Evolutionary conservation across 2,113 vertebrate species (phyloP).

Genomic region (Dasyurus viverrinus): DNA sequence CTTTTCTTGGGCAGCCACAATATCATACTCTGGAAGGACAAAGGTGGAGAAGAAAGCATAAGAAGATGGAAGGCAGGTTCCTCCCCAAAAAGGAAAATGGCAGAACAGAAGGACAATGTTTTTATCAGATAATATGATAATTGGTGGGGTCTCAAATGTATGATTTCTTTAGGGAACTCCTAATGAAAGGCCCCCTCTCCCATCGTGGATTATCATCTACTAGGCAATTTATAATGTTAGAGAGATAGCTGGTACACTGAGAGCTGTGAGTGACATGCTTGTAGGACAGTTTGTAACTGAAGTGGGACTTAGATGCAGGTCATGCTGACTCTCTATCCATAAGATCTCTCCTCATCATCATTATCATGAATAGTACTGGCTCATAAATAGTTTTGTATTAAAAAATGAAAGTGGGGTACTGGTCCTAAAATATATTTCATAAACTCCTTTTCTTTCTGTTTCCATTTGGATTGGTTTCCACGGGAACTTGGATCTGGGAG

Average conservation of each 20-base stretch:
- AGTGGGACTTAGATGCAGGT: background rate
- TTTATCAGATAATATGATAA: background rate
- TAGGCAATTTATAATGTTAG: background rate
- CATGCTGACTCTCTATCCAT: background rate
- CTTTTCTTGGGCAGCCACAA: constrained; percentile 84
- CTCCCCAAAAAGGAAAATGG: background rate
- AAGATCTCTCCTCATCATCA: background rate
- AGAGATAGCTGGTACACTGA: background rate
- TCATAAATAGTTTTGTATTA: background rate
- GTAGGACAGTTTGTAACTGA: background rate
- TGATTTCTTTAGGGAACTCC: background rate
- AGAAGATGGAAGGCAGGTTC: background rate
- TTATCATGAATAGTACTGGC: background rate
- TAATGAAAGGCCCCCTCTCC: too few relatives aligned
- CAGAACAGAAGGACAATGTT: background rate
- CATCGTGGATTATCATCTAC: background rate
- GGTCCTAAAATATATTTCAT: background rate
- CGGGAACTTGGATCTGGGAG: background rate
- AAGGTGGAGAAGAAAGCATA: constrained; percentile 4
- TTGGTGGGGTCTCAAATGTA: background rate
- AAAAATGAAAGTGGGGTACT: background rate
- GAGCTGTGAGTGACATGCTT: background rate
- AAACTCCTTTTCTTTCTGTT: background rate
- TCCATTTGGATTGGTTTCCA: background rate
- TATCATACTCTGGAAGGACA: constrained; percentile 84